These are phyloP conservation scores for Tetramorium parvispinum DNA, from an alignment of 1,140 invertebrate genomes.

Conservation along the genomic window DNA sequence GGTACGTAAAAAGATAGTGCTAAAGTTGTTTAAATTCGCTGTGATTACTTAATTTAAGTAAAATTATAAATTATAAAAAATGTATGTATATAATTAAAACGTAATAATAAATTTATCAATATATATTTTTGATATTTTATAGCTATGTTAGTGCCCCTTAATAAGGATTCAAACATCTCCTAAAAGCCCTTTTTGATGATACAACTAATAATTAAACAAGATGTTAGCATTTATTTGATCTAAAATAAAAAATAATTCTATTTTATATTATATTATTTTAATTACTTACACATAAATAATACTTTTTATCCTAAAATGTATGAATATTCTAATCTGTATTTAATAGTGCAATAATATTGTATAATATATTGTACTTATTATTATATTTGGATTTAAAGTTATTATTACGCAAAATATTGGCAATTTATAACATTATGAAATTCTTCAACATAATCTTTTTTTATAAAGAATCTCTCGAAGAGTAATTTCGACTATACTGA, in stretches of 20 bases:
- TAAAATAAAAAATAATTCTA: background rate
- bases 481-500: constrained; percentile 32
- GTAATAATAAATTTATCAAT: background rate
- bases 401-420: background rate
- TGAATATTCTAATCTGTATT: background rate
- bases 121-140: background rate
- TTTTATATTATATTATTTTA: background rate
- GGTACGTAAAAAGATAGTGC: too few relatives aligned
- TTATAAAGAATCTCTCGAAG: constrained; percentile 14
- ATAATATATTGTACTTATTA: background rate
- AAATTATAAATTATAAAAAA: background rate
- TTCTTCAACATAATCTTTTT: constrained; percentile 21
- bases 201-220: background rate
- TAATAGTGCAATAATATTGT: background rate
- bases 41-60: background rate
- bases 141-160: background rate
- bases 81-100: background rate
- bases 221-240: background rate
- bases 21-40: background rate
- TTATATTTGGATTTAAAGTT: background rate
- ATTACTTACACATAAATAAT: background rate
- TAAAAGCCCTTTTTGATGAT: background rate
- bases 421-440: constrained; percentile 11
- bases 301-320: background rate
- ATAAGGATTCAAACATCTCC: background rate